Conservation (phyloP, 2,888 invertebrate genomes). For the Ectobius pallidus region DNA sequence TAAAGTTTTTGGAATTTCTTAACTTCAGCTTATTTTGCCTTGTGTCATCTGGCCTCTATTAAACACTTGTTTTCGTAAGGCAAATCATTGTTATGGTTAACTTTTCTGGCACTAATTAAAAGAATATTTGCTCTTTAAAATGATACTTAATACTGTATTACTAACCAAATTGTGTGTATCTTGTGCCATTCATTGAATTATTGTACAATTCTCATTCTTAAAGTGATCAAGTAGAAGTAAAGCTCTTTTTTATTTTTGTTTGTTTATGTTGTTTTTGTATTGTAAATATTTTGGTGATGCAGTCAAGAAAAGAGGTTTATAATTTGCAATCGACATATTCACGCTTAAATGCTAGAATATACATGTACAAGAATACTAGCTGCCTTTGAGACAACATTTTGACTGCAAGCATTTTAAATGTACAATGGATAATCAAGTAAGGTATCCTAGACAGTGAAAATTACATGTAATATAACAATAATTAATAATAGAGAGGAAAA, state of each 20-base stretch:
- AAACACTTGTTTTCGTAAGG: neutral
- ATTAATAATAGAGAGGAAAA: neutral
- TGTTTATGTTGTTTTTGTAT: neutral
- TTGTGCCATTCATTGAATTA: neutral
- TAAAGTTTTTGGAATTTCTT: too few species aligned
- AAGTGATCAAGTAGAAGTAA: neutral
- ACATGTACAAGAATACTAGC: neutral
- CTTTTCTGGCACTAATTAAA: neutral
- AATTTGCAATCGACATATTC: neutral
- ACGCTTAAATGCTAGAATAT: neutral
- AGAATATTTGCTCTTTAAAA: neutral
- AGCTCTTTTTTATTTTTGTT: neutral
- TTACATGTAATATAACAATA: neutral
- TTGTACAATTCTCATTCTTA: neutral
- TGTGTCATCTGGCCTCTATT: neutral
- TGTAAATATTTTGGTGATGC: neutral
- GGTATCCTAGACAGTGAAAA: neutral
- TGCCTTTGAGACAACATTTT: constrained; percentile 2
- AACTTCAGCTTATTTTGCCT: constrained; percentile 7
- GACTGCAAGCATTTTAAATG: neutral
- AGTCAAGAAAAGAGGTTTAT: neutral
- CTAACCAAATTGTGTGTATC: neutral
- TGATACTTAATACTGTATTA: neutral
- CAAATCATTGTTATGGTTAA: neutral
- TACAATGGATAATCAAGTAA: neutral